Base-by-base conservation (phyloP, 2,888 invertebrate genomes). In the Timandra comae region DNA sequence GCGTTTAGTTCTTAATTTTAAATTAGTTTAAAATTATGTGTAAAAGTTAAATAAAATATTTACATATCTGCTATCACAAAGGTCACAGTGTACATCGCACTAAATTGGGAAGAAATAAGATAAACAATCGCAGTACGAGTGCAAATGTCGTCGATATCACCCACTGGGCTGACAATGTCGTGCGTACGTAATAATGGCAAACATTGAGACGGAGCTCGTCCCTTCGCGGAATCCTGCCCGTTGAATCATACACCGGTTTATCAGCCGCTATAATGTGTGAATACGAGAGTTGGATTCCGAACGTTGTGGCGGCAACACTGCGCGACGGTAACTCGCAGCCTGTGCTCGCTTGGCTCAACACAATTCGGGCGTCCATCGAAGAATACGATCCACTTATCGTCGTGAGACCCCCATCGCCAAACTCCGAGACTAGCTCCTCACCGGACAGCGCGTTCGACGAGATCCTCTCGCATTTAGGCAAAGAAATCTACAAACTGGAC, bases 221-320 rank as follows among this genome's bases (percentile, higher is more conserved):
- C 71, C 63, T 80, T 77, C 81, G 76, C 63, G 79, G 81, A 80
- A 81, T 67, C 61, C 63, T 63, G 59, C 53, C 61, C 56, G 76
- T 67, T 82, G 84, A 84, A 55, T 85, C 82, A 85, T 67, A 72
- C 75, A 79, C 80, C 80, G 84, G 82, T 81, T n/a, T 84, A 80
- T 81, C 82, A 70, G 62, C 38, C 58, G 51, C 55, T 64, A 69
- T 49, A 52, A 76, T 80, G 75, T 77, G 79, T 63, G 80, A 77
- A 60, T 68, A 75, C 57, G 69, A 75, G 69, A 84, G 82, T 84
- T 85, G 84, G 82, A 72, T 85, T 61, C 86, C 86, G 73, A 70
- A 64, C 78, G 82, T 73, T 53, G 79, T 80, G 38, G 78, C 78
- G 72, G 70, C 55, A 40, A 80, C 81, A 78, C 76, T 81, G 59